phyloP scores from a whole-genome alignment of 2,113 vertebrate species.

The Zosterops pallidus region DNA sequence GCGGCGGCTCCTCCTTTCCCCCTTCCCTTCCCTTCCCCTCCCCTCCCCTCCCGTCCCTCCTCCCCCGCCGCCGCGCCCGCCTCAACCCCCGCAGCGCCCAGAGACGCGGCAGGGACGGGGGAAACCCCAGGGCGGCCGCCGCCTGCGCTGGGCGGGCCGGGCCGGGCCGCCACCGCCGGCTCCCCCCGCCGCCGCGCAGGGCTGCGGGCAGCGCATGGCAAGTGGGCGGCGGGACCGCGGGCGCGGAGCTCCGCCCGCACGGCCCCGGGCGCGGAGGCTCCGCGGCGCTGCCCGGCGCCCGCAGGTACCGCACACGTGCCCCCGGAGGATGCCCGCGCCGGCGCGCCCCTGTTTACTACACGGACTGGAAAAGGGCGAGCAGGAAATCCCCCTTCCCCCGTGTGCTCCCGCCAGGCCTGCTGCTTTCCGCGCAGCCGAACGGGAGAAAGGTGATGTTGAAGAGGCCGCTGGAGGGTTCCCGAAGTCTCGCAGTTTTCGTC shows the following conservation, averaged over 20 bases:
- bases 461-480: not conserved
- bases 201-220: constrained; percentile 25
- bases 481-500: not conserved
- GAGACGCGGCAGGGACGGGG: no score
- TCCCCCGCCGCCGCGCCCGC: no score
- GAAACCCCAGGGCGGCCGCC: no score
- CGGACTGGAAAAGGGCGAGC: not conserved
- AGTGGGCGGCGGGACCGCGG: constrained; percentile 14
- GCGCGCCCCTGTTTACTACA: not conserved
- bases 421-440: not conserved
- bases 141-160: no score
- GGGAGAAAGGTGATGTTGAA: not conserved
- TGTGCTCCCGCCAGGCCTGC: not conserved
- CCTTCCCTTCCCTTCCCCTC: no score
- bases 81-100: no score
- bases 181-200: no score
- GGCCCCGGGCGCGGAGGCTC: not conserved
- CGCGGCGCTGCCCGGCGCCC: not conserved
- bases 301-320: not conserved
- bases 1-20: not conserved
- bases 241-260: constrained; percentile 19
- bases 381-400: not conserved
- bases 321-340: not conserved
- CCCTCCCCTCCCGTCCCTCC: no score
- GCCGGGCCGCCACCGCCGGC: no score